phyloP scores from a whole-genome alignment of 2,888 invertebrate species.

The Trachelus tabidus region DNA sequence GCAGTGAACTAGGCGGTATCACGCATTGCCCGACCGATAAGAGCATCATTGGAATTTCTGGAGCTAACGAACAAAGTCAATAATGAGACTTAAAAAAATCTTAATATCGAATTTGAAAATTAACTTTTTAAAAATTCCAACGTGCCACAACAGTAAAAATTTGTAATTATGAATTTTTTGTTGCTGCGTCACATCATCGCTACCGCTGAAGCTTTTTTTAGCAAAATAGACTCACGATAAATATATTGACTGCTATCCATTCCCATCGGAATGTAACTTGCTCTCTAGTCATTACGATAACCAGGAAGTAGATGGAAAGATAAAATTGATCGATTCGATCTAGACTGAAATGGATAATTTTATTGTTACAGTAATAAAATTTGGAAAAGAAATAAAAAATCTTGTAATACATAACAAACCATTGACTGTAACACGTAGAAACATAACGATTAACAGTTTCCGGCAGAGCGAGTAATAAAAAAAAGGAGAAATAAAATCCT shows the following conservation, averaged over 20 bases:
- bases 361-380: neutral
- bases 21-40: neutral
- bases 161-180: too few species aligned
- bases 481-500: neutral
- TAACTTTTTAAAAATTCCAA: too few species aligned
- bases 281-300: neutral
- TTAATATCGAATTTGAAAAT: too few species aligned
- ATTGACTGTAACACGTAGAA: neutral
- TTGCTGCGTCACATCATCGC: too few species aligned
- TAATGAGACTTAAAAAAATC: too few species aligned
- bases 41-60: neutral
- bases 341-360: neutral
- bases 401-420: neutral
- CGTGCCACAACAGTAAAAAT: too few species aligned
- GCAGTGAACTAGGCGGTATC: neutral
- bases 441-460: neutral
- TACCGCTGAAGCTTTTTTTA: too few species aligned
- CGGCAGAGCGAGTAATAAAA: neutral
- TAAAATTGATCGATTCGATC: neutral
- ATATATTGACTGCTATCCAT: too few species aligned
- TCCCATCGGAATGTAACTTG: too few species aligned
- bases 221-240: too few species aligned
- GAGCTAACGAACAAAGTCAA: neutral
- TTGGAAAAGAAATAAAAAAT: neutral
- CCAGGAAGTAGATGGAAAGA: neutral